phyloP scores from a whole-genome alignment of 2,797 vertebrate species.

The Sebastes jordani region DNA sequence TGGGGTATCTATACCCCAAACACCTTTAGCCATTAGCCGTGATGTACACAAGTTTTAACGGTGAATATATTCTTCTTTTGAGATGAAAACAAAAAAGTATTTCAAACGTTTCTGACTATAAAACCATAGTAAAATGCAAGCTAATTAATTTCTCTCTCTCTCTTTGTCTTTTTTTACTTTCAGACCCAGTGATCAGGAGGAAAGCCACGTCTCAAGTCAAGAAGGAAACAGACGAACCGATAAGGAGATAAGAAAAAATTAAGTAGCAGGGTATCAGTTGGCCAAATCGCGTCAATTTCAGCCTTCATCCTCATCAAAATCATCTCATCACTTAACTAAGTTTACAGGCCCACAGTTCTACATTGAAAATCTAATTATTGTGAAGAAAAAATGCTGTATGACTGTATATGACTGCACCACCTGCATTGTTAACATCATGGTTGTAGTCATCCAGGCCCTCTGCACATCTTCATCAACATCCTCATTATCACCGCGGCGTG shows the following conservation, averaged over 20 bases:
- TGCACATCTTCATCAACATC: conserved; percentile 1
- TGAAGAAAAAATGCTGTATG: conserved; percentile 29
- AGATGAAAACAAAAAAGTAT: neutral
- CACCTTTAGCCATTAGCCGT: neutral
- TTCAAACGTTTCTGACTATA: neutral
- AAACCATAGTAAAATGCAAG: neutral
- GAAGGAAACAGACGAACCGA: conserved; percentile 17
- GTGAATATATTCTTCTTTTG: neutral
- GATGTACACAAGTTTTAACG: neutral
- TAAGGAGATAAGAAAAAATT: neutral
- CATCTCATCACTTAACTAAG: neutral
- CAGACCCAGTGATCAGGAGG: conserved; percentile 59
- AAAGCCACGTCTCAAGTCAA: conserved; percentile 25
- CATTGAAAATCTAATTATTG: conserved; percentile 8
- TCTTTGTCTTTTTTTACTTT: conserved; percentile 18
- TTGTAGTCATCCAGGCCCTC: conserved; percentile 1
- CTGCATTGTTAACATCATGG: conserved; percentile 3
- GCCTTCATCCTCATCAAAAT: conserved; percentile 6
- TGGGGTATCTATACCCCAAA: neutral
- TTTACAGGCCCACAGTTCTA: conserved; percentile 10
- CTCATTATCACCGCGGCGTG: neutral
- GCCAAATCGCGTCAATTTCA: conserved; percentile 19
- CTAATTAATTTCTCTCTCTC: neutral
- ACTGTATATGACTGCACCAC: conserved; percentile 10
- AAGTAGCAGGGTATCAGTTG: conserved; percentile 28